Evolutionary conservation across 37 sponge, comb jelly and placozoan genomes (phyloP), one percentile per base, ranked within the genome.

Genomic region (Mnemiopsis leidyi): DNA sequence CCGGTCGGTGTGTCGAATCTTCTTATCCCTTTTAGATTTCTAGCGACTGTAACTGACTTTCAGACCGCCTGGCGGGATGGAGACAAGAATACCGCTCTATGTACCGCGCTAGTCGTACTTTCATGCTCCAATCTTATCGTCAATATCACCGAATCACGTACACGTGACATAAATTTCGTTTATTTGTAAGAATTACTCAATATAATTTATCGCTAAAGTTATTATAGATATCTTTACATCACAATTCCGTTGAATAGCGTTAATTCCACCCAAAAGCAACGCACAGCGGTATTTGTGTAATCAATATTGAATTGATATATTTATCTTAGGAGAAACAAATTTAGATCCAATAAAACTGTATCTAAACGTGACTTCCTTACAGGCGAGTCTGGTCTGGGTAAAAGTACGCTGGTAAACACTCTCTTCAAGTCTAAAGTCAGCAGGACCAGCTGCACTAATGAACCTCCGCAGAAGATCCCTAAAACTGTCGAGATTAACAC

Each of bases 301-400:
- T n/a, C n/a, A n/a, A n/a, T n/a, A n/a, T n/a, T n/a, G n/a, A n/a
- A n/a, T n/a, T n/a, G n/a, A n/a, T n/a, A n/a, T n/a, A n/a, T n/a
- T n/a, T n/a, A n/a, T n/a, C n/a, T n/a, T n/a, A n/a, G n/a, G n/a
- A n/a, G 61, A 48, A 48, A 48, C 13, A 18, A 48, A 48, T 48
- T 18, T 13, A 48, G 9, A 13, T 48, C 9, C 13, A 18, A 48
- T 18, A 18, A 18, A 48, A 48, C 13, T 5, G 61, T 5, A 48
- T 48, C 61, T 48, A 48, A 5, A 48, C 61, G 61, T 48, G 61
- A 18, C 37, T 73, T 31, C 32, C 16, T 25, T 24, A 2, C 82
- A 97, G 97, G 97, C n/a, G 97, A 97, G 83, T 95, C 94, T 32
- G 99, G 99, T 1, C 69, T 98, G 32, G 99, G 99, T 21, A 98